Evolutionary conservation across 1,140 invertebrate species (phyloP).

Genomic region (Dendrolimus punctatus): DNA sequence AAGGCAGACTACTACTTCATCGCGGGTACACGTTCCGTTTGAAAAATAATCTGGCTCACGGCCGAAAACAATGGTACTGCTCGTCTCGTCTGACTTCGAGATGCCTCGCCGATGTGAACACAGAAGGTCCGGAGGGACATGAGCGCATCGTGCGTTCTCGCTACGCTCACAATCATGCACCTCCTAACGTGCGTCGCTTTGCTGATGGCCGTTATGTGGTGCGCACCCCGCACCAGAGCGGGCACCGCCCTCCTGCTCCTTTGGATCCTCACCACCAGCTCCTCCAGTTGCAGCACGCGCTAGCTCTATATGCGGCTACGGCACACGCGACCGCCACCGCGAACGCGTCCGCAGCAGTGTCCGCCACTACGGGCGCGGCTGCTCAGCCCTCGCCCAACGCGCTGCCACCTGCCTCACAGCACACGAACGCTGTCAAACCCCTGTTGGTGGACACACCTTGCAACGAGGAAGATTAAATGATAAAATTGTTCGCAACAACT

Average conservation of each 20-base stretch:
- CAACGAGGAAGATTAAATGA: conserved; percentile 53
- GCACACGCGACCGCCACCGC: conserved; percentile 49
- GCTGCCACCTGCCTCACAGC: conserved; percentile 33
- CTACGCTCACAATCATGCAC: conserved; percentile 61
- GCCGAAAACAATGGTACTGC: conserved; percentile 64
- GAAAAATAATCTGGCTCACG: conserved; percentile 63
- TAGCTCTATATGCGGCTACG: conserved; percentile 59
- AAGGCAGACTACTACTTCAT: conserved; percentile 56
- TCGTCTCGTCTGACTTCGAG: conserved; percentile 60
- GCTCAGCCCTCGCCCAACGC: conserved; percentile 43
- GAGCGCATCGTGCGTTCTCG: conserved; percentile 62
- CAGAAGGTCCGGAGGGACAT: conserved; percentile 60
- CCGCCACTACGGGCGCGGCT: conserved; percentile 22
- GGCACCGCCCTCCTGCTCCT: conserved; percentile 56
- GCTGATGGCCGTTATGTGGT: conserved; percentile 65
- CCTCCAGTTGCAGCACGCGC: conserved; percentile 57
- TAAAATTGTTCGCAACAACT: background rate
- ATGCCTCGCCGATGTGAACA: conserved; percentile 61
- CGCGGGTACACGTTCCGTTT: conserved; percentile 62
- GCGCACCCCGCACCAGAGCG: conserved; percentile 61
- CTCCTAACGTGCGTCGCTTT: conserved; percentile 61
- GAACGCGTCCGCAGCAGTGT: conserved; percentile 29
- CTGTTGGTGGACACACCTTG: conserved; percentile 60
- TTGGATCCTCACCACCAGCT: conserved; percentile 60
- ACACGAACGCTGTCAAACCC: conserved; percentile 42